A percentile compares a stretch with the other conserved stretches of the same genome.
Conservation (phyloP, 2,113 vertebrate genomes). For the Scomber colias region DNA sequence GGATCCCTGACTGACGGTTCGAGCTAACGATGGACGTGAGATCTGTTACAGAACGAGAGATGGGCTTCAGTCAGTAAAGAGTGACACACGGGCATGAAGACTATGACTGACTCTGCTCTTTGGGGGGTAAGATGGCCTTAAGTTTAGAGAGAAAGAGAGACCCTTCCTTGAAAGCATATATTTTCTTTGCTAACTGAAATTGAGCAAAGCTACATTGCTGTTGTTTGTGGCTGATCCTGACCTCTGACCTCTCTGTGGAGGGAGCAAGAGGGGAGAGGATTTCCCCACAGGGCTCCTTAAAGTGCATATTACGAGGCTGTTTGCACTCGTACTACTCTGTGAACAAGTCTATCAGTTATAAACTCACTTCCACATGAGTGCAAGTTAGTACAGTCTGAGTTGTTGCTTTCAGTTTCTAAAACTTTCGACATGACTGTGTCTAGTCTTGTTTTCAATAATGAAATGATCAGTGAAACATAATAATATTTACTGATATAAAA, state of each 20-base stretch:
- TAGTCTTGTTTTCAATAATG: background rate
- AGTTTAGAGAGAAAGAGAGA: background rate
- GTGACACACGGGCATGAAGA: slow-evolving; percentile 51
- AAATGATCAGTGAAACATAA: background rate
- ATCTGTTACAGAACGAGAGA: slow-evolving; percentile 89
- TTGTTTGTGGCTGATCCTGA: slow-evolving; percentile 56
- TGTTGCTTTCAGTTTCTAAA: slow-evolving; percentile 41
- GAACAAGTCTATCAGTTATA: slow-evolving; percentile 37
- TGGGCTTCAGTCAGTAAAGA: slow-evolving; percentile 63
- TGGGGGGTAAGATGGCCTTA: slow-evolving; percentile 2
- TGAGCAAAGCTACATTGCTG: slow-evolving; percentile 30
- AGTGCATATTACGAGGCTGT: slow-evolving; percentile 20
- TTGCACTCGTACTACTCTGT: slow-evolving; percentile 33
- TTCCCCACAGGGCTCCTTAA: slow-evolving; percentile 44
- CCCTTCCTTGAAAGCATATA: background rate
- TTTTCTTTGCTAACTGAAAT: slow-evolving; percentile 17
- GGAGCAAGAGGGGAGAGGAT: slow-evolving; percentile 36
- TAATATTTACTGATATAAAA: background rate
- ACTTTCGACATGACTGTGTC: slow-evolving; percentile 7
- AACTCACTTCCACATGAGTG: slow-evolving; percentile 12
- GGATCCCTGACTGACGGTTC: slow-evolving; percentile 92
- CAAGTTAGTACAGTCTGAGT: slow-evolving; percentile 8
- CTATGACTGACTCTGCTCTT: slow-evolving; percentile 8
- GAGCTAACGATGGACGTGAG: slow-evolving; percentile 95
- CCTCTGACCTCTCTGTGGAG: slow-evolving; percentile 67